Base-by-base conservation (phyloP, 2,797 vertebrate species). In the Pteropus rufus region DNA sequence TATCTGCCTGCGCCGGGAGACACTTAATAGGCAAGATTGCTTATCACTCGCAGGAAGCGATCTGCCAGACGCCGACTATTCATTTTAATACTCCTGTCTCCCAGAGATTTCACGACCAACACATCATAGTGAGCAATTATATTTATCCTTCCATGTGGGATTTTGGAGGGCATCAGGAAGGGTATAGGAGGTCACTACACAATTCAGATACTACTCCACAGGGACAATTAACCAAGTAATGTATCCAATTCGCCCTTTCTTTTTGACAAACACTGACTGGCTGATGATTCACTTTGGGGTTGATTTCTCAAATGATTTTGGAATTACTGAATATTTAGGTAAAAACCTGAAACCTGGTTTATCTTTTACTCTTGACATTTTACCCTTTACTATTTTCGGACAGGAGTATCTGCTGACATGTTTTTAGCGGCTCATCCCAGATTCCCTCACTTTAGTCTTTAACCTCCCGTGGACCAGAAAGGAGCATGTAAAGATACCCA, bases 11-110 rank as follows among this genome's bases (percentile, higher is more conserved):
- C 21, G 10, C 94, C 77, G 6, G 5, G 91, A 97, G 92, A 56
- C 26, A 95, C 84, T 56, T 90, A 93, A 96, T 90, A 97, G 93
- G 88, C 73, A 88, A 82, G 93, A 96, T 77, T 81, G 87, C 77
- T 85, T 97, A 41, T 6, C 80, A 36, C 80, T 21, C 58, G 70
- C 69, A n/a, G 90, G 79, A 87, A 96, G 89, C 31, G 46, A 97
- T 97, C 90, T 84, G 91, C 96, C 93, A 91, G 75, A 62, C 21
- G 1, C 76, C 44, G 29, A 72, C 2, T 39, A 44, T 84, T 96
- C 89, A 91, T 96, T 97, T 70, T 31, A 26, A 82, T 24, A n/a
- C 62, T 23, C 7, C 1, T 34, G n/a, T 92, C 88, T 82, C 89
- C 46, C 0, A 0, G 52, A 70, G 92, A 89, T 52, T 44, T 41